phyloP scores from a whole-genome alignment of 2,888 invertebrate species.

The Drosophila crucigera region DNA sequence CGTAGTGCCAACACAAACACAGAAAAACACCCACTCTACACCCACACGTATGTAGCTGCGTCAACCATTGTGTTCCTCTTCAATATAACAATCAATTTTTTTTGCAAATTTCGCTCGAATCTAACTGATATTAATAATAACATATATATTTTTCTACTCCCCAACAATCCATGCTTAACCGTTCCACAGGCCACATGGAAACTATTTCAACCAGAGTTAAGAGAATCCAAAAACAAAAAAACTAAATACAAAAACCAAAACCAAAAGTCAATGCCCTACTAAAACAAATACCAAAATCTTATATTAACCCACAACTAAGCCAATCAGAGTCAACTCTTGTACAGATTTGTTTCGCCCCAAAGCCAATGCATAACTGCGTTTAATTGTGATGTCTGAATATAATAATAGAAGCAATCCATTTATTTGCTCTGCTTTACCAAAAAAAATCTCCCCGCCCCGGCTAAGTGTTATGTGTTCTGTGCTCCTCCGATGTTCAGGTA shows the following conservation, averaged over 20 bases:
- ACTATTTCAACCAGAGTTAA: slow-evolving; percentile 81
- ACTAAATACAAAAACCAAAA: slow-evolving; percentile 53
- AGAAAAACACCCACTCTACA: slow-evolving; percentile 41
- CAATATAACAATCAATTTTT: slow-evolving; percentile 42
- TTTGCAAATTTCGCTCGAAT: slow-evolving; percentile 45
- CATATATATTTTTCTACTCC: slow-evolving; percentile 62
- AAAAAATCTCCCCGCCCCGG: slow-evolving; percentile 48
- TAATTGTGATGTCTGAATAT: slow-evolving; percentile 61
- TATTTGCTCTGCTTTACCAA: slow-evolving; percentile 64
- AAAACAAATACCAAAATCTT: slow-evolving; percentile 54
- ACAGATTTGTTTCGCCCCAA: slow-evolving; percentile 48
- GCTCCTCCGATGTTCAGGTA: slow-evolving; percentile 58
- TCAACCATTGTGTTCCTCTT: slow-evolving; percentile 35
- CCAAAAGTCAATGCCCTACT: slow-evolving; percentile 46
- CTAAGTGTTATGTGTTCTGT: slow-evolving; percentile 69
- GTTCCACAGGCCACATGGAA: slow-evolving; percentile 83
- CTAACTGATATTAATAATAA: slow-evolving; percentile 64
- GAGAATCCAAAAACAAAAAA: slow-evolving; percentile 36
- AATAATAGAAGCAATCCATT: slow-evolving; percentile 43
- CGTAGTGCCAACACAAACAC: slow-evolving; percentile 53
- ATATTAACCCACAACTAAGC: slow-evolving; percentile 75
- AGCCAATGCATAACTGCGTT: slow-evolving; percentile 51
- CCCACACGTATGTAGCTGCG: slow-evolving; percentile 64
- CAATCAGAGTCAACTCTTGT: slow-evolving; percentile 64
- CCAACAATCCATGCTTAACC: slow-evolving; percentile 59